These are phyloP conservation scores for Tenthredo livida DNA, from an alignment of 2,888 invertebrate genomes.

Conservation along the genomic window DNA sequence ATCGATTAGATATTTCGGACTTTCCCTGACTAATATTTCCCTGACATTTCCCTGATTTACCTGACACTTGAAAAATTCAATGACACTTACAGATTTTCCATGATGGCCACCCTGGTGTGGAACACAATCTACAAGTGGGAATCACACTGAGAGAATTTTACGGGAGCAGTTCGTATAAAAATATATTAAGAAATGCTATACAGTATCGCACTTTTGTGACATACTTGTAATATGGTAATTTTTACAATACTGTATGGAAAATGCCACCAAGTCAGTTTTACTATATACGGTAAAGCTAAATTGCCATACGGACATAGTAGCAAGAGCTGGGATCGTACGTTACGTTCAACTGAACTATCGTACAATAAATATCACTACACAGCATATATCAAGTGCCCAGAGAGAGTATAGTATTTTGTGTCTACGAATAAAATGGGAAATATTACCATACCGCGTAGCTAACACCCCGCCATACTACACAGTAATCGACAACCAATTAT, in stretches of 20 bases:
- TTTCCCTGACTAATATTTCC: no score
- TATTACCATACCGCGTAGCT: background rate
- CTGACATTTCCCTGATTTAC: no score
- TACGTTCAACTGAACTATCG: background rate
- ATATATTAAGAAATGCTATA: background rate
- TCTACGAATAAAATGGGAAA: background rate
- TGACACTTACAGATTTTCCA: no score
- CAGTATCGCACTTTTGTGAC: background rate
- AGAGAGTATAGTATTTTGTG: background rate
- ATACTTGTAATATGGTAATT: background rate
- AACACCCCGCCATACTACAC: background rate
- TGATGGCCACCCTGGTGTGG: no score
- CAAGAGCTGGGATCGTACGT: background rate
- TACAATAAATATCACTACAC: background rate
- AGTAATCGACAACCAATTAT: background rate
- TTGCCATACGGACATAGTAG: background rate
- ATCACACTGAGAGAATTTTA: constrained; percentile 10
- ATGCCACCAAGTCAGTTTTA: background rate
- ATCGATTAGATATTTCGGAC: no score
- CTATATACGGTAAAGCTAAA: background rate
- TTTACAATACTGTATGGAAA: background rate
- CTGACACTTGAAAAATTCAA: no score
- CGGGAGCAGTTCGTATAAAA: background rate
- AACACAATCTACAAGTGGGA: no score
- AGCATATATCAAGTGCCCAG: background rate